phyloP scores from a whole-genome alignment of 2,888 invertebrate genomes.

The Cataglyphis cursor region DNA sequence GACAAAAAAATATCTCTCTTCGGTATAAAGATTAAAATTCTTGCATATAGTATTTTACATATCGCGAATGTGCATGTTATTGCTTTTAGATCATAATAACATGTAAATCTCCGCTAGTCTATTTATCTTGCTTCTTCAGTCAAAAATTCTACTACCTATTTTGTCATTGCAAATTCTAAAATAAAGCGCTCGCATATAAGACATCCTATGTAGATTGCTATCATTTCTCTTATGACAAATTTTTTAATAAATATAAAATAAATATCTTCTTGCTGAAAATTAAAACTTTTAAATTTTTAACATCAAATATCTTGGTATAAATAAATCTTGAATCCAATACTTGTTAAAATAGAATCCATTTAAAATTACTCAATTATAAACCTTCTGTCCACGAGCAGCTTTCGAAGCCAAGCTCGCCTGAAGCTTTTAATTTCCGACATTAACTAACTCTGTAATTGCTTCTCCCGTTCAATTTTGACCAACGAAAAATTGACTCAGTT shows the following conservation, averaged over 20 bases:
- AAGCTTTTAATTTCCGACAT: slow-evolving; percentile 36
- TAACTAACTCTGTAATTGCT: slow-evolving; percentile 41
- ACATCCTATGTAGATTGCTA: background rate
- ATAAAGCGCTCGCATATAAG: background rate
- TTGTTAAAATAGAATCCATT: background rate
- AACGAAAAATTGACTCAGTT: slow-evolving; percentile 68
- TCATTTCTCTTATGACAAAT: background rate
- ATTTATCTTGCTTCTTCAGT: background rate
- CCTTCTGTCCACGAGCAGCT: slow-evolving; percentile 1
- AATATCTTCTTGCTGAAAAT: background rate
- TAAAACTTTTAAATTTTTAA: background rate
- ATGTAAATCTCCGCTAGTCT: background rate
- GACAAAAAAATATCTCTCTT: background rate
- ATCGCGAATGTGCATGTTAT: background rate
- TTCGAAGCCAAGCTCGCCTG: background rate
- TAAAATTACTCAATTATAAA: slow-evolving; percentile 8
- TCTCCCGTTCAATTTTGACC: slow-evolving; percentile 29
- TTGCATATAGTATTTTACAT: background rate
- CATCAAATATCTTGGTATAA: background rate
- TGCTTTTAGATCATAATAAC: background rate
- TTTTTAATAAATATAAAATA: background rate
- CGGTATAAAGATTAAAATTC: background rate
- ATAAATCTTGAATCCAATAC: background rate
- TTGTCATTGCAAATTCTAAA: background rate
- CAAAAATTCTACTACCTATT: background rate